Percentiles rank a stretch among this genome's conserved stretches.
Conservation (phyloP, 2,113 vertebrate species). For the Morone saxatilis region DNA sequence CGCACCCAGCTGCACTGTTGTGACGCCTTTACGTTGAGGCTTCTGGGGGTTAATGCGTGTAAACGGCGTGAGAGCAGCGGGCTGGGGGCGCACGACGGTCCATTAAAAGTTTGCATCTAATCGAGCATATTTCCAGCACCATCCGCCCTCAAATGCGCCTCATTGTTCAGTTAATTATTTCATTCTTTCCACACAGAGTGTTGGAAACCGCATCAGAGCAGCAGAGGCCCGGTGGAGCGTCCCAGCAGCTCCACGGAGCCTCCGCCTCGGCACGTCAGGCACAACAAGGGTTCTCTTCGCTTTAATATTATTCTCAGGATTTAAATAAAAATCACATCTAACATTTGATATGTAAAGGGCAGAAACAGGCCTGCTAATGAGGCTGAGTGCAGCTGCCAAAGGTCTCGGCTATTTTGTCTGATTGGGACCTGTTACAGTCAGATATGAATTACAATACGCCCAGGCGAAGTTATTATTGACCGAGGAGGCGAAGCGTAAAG, state of each 20-base stretch:
- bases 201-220: neutral
- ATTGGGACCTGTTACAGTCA: neutral
- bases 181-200: neutral
- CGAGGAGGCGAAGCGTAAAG: conserved; percentile 10
- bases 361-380: neutral
- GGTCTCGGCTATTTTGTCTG: neutral
- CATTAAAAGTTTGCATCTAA: conserved; percentile 7
- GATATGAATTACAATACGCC: neutral
- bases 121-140: neutral
- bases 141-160: neutral
- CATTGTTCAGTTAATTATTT: neutral
- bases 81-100: neutral
- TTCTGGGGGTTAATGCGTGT: neutral
- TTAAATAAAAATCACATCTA: neutral
- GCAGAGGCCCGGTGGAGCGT: conserved; percentile 43
- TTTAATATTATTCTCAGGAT: neutral
- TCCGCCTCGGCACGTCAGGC: conserved; percentile 1
- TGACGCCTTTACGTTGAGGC: neutral
- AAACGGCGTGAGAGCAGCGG: neutral
- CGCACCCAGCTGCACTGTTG: neutral
- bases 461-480: neutral
- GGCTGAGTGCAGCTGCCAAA: neutral
- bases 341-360: neutral
- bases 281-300: neutral
- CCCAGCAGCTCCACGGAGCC: conserved; percentile 21